phyloP scores from a whole-genome alignment of 2,888 invertebrate genomes.

The Drepana falcataria region DNA sequence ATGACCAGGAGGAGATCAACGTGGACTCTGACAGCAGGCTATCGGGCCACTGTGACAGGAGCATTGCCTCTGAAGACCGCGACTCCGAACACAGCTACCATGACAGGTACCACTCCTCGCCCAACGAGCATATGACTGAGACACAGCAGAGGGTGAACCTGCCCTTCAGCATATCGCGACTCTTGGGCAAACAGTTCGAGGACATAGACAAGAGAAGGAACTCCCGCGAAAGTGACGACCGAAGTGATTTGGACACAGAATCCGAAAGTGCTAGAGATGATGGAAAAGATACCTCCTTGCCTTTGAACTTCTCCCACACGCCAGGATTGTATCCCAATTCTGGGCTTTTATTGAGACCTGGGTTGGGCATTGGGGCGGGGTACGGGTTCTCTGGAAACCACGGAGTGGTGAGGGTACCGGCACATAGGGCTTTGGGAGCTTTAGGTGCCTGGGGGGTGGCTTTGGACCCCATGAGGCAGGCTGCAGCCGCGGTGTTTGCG shows the following conservation, averaged over 20 bases:
- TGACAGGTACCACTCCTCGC: slow-evolving; percentile 67
- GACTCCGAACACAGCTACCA: slow-evolving; percentile 78
- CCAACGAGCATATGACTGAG: slow-evolving; percentile 70
- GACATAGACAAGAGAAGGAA: slow-evolving; percentile 76
- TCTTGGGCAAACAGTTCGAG: slow-evolving; percentile 87
- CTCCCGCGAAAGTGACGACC: slow-evolving; percentile 71
- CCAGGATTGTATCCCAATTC: slow-evolving; percentile 63
- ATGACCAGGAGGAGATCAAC: slow-evolving; percentile 83
- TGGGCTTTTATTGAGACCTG: slow-evolving; percentile 61
- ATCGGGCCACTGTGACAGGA: slow-evolving; percentile 73
- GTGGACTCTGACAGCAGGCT: slow-evolving; percentile 82
- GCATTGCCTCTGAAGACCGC: slow-evolving; percentile 75
- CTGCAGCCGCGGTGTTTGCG: slow-evolving; percentile 85
- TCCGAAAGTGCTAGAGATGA: slow-evolving; percentile 73
- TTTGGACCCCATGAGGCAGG: slow-evolving; percentile 81
- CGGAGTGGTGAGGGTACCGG: slow-evolving; percentile 89
- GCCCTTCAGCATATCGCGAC: slow-evolving; percentile 89
- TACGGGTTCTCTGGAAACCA: slow-evolving; percentile 81
- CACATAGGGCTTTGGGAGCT: slow-evolving; percentile 82
- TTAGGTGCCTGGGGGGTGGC: slow-evolving; percentile 79
- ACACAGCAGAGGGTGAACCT: slow-evolving; percentile 78
- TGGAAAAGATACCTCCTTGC: slow-evolving; percentile 53
- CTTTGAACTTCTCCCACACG: slow-evolving; percentile 64
- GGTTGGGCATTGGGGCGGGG: slow-evolving; percentile 69
- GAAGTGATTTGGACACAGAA: slow-evolving; percentile 73